Conservation (phyloP, 1,140 invertebrate genomes). For the Colletes gigas region DNA sequence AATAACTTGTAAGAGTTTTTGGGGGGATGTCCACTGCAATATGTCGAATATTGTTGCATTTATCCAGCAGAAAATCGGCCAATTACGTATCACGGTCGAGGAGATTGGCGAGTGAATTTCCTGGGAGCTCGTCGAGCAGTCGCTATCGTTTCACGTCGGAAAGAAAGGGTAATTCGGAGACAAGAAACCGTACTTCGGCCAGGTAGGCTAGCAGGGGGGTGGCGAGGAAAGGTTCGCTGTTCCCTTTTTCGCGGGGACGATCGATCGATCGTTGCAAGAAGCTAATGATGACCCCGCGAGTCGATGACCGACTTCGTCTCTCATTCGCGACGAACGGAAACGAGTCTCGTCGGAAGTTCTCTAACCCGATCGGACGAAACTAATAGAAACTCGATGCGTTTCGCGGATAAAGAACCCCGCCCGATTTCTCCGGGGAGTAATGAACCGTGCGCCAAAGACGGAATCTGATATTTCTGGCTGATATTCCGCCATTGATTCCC, state of each 20-base stretch:
- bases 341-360: slow-evolving; percentile 13
- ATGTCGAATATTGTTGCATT: too few species aligned
- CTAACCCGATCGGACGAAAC: slow-evolving; percentile 41
- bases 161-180: slow-evolving; percentile 16
- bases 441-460: not conserved
- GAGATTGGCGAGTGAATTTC: not conserved
- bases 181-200: not conserved
- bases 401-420: slow-evolving; percentile 18
- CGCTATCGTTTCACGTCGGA: not conserved
- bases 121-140: not conserved
- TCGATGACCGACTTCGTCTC: slow-evolving; percentile 35
- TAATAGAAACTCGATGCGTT: slow-evolving; percentile 46
- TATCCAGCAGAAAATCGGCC: not conserved
- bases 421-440: slow-evolving; percentile 1
- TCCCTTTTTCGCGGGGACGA: not conserved
- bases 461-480: not conserved
- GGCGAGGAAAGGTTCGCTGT: too few species aligned
- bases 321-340: slow-evolving; percentile 6
- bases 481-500: not conserved
- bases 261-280: slow-evolving; percentile 28
- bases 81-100: too few species aligned
- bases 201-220: too few species aligned
- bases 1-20: too few species aligned
- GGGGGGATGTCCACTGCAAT: too few species aligned
- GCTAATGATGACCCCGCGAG: slow-evolving; percentile 20